A percentile compares a stretch with the other conserved stretches of the same genome.
phyloP scores from a whole-genome alignment of 2,888 invertebrate species.

The Rhodophaea formosa region DNA sequence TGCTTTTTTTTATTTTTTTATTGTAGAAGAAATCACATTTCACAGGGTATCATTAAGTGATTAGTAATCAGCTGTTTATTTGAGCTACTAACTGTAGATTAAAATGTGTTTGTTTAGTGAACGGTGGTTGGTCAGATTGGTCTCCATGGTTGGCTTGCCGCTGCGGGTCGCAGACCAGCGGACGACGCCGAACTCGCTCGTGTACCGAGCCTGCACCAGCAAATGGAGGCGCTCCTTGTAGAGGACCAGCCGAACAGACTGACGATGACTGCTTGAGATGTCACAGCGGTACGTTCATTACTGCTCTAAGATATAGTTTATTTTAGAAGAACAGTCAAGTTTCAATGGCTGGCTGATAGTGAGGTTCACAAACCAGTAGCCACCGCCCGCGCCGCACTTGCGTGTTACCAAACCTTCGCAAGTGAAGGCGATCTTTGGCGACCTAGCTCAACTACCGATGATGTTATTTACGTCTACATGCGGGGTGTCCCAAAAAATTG shows the following conservation, averaged over 20 bases:
- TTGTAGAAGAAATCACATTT: too few species aligned
- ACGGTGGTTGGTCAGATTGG: slow-evolving; percentile 97
- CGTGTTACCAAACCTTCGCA: too few species aligned
- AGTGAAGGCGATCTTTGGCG: too few species aligned
- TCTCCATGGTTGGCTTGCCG: slow-evolving; percentile 92
- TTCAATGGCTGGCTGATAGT: too few species aligned
- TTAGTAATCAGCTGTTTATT: neutral
- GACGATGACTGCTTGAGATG: slow-evolving; percentile 89
- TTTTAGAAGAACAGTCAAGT: neutral
- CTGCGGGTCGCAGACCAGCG: slow-evolving; percentile 86
- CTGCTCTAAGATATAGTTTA: neutral
- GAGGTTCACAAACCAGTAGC: too few species aligned
- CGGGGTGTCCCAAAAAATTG: too few species aligned
- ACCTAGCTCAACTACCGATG: too few species aligned
- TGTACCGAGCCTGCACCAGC: slow-evolving; percentile 94
- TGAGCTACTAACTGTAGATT: too few species aligned
- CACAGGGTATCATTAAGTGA: too few species aligned
- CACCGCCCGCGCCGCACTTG: too few species aligned
- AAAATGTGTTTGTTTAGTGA: slow-evolving; percentile 89
- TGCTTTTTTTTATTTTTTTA: too few species aligned
- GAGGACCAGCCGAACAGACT: slow-evolving; percentile 89
- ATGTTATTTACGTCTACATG: too few species aligned
- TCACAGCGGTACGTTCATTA: slow-evolving; percentile 62
- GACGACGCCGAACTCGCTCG: slow-evolving; percentile 88
- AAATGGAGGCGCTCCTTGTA: slow-evolving; percentile 93